phyloP scores from a whole-genome alignment of 2,113 vertebrate genomes.

The Dipodomys spectabilis region DNA sequence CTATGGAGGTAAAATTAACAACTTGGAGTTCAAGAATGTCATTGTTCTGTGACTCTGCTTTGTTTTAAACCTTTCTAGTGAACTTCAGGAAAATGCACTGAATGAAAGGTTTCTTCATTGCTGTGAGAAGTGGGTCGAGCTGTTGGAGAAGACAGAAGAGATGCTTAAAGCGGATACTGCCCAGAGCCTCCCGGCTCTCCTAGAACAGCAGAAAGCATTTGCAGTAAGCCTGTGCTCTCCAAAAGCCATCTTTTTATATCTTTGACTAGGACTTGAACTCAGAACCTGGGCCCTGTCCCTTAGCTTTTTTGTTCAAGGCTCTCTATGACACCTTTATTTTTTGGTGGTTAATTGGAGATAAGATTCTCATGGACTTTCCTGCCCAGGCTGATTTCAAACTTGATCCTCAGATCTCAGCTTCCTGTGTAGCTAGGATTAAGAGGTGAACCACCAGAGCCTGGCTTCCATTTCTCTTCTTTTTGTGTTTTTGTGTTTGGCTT shows the following conservation, averaged over 20 bases:
- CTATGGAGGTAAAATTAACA: not conserved
- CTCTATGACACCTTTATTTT: no score
- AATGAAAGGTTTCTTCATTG: constrained; percentile 90
- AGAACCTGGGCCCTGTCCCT: no score
- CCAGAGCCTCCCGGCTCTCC: constrained; percentile 85
- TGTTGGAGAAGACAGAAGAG: constrained; percentile 92
- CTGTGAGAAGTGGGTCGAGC: constrained; percentile 92
- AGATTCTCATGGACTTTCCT: no score
- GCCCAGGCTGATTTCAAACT: no score
- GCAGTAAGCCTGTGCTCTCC: constrained; percentile 86
- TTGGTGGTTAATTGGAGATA: no score
- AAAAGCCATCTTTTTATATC: no score
- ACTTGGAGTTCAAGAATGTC: not conserved
- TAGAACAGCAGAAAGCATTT: constrained; percentile 91
- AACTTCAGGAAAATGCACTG: constrained; percentile 87
- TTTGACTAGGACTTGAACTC: not conserved
- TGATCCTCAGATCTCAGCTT: no score
- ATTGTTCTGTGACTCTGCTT: not conserved
- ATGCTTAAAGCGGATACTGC: constrained; percentile 86
- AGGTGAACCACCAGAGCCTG: no score
- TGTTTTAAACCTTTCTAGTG: constrained; percentile 83
- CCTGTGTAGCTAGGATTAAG: no score
- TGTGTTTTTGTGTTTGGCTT: no score
- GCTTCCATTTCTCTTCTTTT: no score
- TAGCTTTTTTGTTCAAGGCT: no score